Base-by-base conservation (phyloP, 2,797 vertebrate species). In the Centropyge bicolor region DNA sequence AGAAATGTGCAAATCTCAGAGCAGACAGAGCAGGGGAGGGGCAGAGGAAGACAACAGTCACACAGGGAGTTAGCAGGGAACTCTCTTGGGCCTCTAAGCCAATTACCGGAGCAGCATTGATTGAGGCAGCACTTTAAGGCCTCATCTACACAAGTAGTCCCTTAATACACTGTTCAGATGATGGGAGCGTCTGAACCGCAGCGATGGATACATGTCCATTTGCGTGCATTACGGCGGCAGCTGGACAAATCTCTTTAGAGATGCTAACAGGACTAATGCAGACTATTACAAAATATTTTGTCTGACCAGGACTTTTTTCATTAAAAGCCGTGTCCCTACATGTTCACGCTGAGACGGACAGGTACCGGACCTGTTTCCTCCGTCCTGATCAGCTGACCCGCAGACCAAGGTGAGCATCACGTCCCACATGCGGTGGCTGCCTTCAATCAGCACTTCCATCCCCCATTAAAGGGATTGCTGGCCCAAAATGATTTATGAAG, bases 101-200 rank as follows among this genome's bases (percentile, higher is more conserved):
- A 92, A 91, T 94, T 93, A 93, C 87, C 38, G 43, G 77, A 89
- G 87, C 86, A 70, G 86, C 90, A 94, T 94, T 92, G 91, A 94
- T 91, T 94, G 90, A 93, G 87, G 87, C 86, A 89, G 90, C 91
- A 92, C 92, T 94, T 93, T 88, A 91, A 93, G 87, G 91, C 87
- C 88, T 93, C 86, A 60, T 93, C 89, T 81, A 90, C 85, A 91
- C 89, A 93, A 93, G 88, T 89, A 92, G 88, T 90, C 91, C 88
- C 80, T 92, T 89, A 92, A 93, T 91, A 91, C 87, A 92, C 85
- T 88, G 89, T 89, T 91, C 84, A 91, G 88, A 87, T 82, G 81
- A 91, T 90, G 90, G 74, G 79, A 90, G 81, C 81, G 2, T 61
- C 91, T 94, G 93, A 89, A 95, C 89, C 88, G 66, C 87, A 91